Base-by-base conservation (phyloP, 2,888 invertebrate genomes). In the Hydrotaea cyrtoneurina region DNA sequence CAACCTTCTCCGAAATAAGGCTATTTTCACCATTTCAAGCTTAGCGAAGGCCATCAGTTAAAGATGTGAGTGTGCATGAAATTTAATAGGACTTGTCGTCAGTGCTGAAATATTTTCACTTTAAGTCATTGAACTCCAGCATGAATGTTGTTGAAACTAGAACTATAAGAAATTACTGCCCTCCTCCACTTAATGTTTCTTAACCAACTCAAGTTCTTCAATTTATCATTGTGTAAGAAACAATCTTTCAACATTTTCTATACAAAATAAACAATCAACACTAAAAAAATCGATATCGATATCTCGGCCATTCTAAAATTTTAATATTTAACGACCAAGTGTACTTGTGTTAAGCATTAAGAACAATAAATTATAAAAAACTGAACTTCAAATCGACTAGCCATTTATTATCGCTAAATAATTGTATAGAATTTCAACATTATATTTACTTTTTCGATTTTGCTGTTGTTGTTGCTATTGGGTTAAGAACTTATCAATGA, bases 361-460 rank as follows among this genome's bases (percentile, higher is more conserved):
- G 71, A 78, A 57, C 57, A 81, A 84, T 79, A 85, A 82, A 85
- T 85, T 81, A 81, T 78, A 78, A 84, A 74, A 66, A 69, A 69
- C 46, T 69, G 46, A 79, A 55, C 31, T 62, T 69, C 31, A 69
- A 66, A 73, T 57, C 4, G 39, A 23, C 72, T 46, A 82, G 73
- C 79, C 82, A 82, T 85, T 85, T 85, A 85, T 85, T 85, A 85
- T 79, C 73, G 64, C 62, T 66, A 76, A 76, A 78, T 81, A 82
- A 79, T 82, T 84, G 75, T 82, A 74, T 85, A 82, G 11, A 21
- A 79, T 77, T 80, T 62, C 69, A 50, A 36, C 2, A 13, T 50
- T 62, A 69, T 72, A 78, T 78, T 78, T 74, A 74, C 62, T 74
- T 62, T 62, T 55, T 10, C 15, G 4, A 4, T 15, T 59, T 43